Evolutionary conservation across 1,140 invertebrate species (phyloP).

Genomic region (Bombus breviceps): DNA sequence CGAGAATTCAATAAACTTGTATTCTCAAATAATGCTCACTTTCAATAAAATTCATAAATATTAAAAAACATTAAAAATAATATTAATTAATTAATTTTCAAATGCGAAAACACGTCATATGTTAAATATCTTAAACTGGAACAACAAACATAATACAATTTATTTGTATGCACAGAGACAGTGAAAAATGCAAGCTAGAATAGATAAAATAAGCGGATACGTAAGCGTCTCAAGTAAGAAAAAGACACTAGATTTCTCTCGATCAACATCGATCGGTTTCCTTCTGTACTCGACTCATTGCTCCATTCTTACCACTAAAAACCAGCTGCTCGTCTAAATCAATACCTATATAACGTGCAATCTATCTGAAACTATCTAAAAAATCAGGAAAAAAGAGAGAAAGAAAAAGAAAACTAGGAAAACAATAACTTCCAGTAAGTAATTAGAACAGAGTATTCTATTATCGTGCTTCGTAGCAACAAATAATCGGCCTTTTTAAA

Average conservation of each 20-base stretch:
- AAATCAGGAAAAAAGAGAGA: neutral
- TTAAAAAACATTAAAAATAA: no score
- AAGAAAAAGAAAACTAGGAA: neutral
- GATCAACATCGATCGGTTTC: conserved; percentile 35
- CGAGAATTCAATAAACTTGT: neutral
- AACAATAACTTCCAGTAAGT: neutral
- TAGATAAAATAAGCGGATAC: conserved; percentile 32
- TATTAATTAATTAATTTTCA: neutral
- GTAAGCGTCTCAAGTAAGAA: conserved; percentile 8
- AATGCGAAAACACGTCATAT: neutral
- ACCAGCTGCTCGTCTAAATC: neutral
- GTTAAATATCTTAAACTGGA: neutral
- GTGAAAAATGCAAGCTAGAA: neutral
- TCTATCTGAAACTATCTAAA: conserved; percentile 12
- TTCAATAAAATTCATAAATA: neutral
- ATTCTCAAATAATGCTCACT: no score
- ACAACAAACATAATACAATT: neutral
- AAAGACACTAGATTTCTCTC: neutral
- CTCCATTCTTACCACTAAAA: neutral
- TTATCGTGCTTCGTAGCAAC: conserved; percentile 6
- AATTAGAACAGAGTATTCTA: neutral
- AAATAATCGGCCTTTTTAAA: conserved; percentile 7
- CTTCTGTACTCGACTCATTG: neutral
- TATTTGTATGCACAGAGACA: neutral
- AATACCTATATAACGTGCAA: conserved; percentile 7